Evolutionary conservation across 2,797 vertebrate species (phyloP).

Genomic region (Argya squamiceps): DNA sequence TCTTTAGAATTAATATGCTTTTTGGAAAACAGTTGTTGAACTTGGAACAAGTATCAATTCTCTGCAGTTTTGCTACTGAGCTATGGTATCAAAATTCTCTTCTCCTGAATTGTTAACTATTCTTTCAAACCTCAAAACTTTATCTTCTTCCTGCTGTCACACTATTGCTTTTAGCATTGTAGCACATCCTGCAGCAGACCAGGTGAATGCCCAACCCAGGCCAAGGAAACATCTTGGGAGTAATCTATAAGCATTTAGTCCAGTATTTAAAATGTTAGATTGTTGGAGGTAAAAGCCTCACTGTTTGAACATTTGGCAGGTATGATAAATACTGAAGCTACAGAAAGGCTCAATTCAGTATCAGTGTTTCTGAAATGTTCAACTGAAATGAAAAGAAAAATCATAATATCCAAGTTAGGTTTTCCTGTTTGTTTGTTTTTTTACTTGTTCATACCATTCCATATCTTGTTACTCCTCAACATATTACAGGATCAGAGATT

Average conservation of each 20-base stretch:
- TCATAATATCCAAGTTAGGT: not conserved
- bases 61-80: not conserved
- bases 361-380: not conserved
- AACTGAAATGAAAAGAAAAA: not conserved
- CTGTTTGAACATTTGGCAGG: not conserved
- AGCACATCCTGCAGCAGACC: not conserved
- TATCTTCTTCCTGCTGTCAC: not conserved
- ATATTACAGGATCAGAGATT: not conserved
- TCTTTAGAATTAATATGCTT: not conserved
- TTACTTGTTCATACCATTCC: not conserved
- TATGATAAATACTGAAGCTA: not conserved
- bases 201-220: not conserved
- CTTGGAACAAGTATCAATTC: not conserved
- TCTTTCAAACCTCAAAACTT: not conserved
- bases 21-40: not conserved
- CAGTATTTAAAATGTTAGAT: not conserved
- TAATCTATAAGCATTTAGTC: not conserved
- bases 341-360: not conserved
- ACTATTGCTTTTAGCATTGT: not conserved
- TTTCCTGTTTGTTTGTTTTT: not conserved
- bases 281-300: not conserved
- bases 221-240: not conserved
- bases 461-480: not conserved
- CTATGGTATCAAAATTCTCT: not conserved
- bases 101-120: not conserved